Evolutionary conservation across 2,888 invertebrate genomes (phyloP), one percentile per base, ranked within the genome.

Genomic region (Drosophila crucigera): DNA sequence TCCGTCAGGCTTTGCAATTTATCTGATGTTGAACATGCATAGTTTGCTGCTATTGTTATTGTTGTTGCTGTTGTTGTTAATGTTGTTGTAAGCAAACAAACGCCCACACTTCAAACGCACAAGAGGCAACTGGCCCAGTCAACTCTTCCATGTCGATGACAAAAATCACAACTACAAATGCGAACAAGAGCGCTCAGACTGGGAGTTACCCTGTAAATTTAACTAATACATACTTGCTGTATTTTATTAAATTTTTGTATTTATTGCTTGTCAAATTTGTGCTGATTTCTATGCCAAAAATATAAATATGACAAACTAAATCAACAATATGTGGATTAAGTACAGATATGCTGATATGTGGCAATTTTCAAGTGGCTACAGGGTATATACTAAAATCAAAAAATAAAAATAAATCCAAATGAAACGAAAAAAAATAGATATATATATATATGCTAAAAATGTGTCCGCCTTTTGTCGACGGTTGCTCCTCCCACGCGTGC

Each of bases 21-120:
- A 90, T 90, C 90, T 90, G 90, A 90, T 90, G 82, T 87, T 81
- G 76, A 90, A 91, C 91, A 91, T 90, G 90, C 91, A 91, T 84
- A 84, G 66, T 79, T 81, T 64, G 68, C 54, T 28, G 54, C 39
- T 25, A 41, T 62, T 63, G 41, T 56, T 58, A 28, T 33, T 49
- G n/a, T 28, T n/a, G 16, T 53, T 71, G 56, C 49, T 71, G 66
- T 63, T 73, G 80, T 1, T 47, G 47, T 25, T 9, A 41, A 55
- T 67, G 67, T 73, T 75, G 78, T 72, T 84, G 89, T 80, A 71
- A 67, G 83, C 86, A 82, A 83, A 84, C 90, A 83, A 76, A 90
- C 88, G 88, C 88, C 88, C 91, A 88, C 88, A 80, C 89, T 78
- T 79, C 68, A 77, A 73, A 65, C 69, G 66, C 71, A 69, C 63